phyloP scores from a whole-genome alignment of 2,797 vertebrate species.

The Hypotaenidia okinawae region DNA sequence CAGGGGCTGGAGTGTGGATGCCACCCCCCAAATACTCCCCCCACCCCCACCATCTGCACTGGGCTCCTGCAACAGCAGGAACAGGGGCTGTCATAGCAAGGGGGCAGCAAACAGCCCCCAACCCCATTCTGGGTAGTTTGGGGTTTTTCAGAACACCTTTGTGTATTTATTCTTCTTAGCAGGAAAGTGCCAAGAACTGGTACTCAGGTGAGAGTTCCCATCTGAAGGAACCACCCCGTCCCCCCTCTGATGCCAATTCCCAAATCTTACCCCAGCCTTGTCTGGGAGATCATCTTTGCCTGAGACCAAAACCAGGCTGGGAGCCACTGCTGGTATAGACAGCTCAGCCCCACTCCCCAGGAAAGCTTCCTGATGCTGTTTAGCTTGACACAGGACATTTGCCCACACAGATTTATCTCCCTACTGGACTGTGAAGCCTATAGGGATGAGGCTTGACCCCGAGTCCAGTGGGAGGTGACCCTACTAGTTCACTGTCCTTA shows the following conservation, averaged over 20 bases:
- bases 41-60: no score
- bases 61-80: not conserved
- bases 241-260: not conserved
- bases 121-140: not conserved
- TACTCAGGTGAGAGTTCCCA: not conserved
- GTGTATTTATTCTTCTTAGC: not conserved
- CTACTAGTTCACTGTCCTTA: not conserved
- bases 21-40: no score
- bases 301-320: not conserved
- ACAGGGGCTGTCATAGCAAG: fast-evolving
- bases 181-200: not conserved
- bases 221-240: not conserved
- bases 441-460: not conserved
- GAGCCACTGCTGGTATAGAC: not conserved
- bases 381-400: not conserved
- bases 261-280: not conserved
- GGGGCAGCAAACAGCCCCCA: not conserved
- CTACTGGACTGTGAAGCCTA: not conserved
- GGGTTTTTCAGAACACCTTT: not conserved
- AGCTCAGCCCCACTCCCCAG: not conserved
- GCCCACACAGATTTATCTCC: not conserved
- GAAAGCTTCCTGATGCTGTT: not conserved
- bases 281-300: not conserved
- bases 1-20: not conserved
- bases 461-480: not conserved